These are phyloP conservation scores for Gymnarchus niloticus DNA, from an alignment of 2,113 vertebrate species.

Conservation along the genomic window DNA sequence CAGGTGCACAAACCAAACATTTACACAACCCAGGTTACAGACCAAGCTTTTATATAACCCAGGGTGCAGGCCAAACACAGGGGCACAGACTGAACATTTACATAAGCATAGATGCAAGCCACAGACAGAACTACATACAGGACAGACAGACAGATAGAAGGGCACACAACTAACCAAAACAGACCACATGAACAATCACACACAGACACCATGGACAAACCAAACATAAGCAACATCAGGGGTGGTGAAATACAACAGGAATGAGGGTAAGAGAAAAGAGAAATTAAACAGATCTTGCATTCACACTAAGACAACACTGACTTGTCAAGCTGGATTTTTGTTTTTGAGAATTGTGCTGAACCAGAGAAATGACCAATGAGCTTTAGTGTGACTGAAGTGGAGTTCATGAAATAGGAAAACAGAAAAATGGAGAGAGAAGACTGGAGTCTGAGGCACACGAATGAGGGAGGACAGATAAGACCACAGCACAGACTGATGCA, in stretches of 20 bases:
- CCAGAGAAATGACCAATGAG: neutral
- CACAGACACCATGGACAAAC: neutral
- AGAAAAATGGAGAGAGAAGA: neutral
- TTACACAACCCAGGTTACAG: too few species aligned
- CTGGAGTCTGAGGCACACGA: neutral
- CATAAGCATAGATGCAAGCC: neutral
- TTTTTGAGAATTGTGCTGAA: neutral
- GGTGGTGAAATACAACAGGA: neutral
- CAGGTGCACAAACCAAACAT: constrained; percentile 22
- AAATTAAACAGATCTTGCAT: constrained; percentile 19
- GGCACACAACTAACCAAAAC: neutral
- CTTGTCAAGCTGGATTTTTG: neutral
- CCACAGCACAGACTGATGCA: neutral
- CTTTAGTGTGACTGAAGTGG: neutral
- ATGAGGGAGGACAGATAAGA: neutral
- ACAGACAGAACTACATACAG: neutral
- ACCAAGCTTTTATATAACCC: too few species aligned
- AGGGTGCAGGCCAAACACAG: constrained; percentile 17
- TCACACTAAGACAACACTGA: neutral
- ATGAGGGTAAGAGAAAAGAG: neutral
- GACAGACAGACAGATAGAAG: neutral
- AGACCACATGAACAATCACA: neutral
- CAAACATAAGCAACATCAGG: neutral
- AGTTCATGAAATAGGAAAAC: constrained; percentile 17
- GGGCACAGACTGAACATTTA: neutral